Conservation (phyloP, 2,888 invertebrate genomes). For the Lysandra coridon region DNA sequence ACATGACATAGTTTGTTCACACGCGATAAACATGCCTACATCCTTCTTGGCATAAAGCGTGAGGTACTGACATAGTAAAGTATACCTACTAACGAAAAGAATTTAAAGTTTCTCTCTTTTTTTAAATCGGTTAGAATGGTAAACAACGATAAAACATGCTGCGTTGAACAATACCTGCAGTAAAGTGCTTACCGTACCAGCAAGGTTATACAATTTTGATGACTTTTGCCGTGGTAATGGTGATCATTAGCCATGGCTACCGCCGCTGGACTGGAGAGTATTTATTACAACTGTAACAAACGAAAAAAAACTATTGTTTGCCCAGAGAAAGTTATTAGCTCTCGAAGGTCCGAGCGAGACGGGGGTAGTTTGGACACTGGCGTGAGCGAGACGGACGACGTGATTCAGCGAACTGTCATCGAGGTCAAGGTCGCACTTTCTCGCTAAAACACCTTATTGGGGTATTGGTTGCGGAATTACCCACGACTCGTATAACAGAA, state of each 20-base stretch:
- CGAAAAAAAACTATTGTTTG: slow-evolving; percentile 18
- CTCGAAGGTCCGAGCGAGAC: slow-evolving; percentile 26
- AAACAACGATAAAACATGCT: neutral
- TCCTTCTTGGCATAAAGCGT: neutral
- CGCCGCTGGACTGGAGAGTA: neutral
- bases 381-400: neutral
- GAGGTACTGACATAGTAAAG: too few relatives aligned
- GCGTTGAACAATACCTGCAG: neutral
- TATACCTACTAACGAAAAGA: too few relatives aligned
- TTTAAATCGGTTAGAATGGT: neutral
- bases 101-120: too few relatives aligned
- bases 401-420: slow-evolving; percentile 22
- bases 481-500: neutral
- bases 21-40: neutral
- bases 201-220: neutral
- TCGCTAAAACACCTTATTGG: neutral
- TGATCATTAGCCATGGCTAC: neutral
- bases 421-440: slow-evolving; percentile 26
- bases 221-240: neutral
- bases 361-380: neutral
- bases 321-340: slow-evolving; percentile 24
- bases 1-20: neutral
- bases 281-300: slow-evolving; percentile 20
- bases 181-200: neutral
- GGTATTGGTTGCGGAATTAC: slow-evolving; percentile 9